Base-by-base conservation (phyloP, 2,888 invertebrate genomes). In the Pseudococcus jackbeardsleyi region DNA sequence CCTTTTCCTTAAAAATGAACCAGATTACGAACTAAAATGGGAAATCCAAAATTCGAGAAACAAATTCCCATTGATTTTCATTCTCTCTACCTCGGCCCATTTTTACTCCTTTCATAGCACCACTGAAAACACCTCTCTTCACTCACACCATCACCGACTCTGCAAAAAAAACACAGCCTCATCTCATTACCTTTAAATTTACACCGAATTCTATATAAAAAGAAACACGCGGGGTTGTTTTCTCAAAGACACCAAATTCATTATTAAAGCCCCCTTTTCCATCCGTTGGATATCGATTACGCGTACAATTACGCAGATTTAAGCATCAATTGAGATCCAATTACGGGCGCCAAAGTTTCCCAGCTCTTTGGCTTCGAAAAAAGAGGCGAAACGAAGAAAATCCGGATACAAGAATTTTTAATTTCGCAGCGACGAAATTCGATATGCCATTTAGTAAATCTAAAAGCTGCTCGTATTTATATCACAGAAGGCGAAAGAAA, bases 241-340 rank as follows among this genome's bases (percentile, higher is more conserved):
- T 68, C 68, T 68, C 68, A 68, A 68, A 68, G 68, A 11, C 68
- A 68, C 59, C 7, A 68, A 12, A 26, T 68, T 68, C 22, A 26
- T 68, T 68, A 26, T 68, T 11, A 68, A 33, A 68, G 7, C 12
- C 26, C 68, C 9, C 26, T 68, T 68, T 68, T 42, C 50, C 68
- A 33, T 15, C 72, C 72, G 4, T 33, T 72, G 33, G 5, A 72
- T 72, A 72, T 33, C 72, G 33, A 72, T 72, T 72, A 33, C 72
- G 68, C 68, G 68, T 68, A 68, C 68, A 68, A 68, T 72, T 72
- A 72, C 72, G 72, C 15, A 17, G 12, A 72, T 26, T 26, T 17
- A 72, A 72, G 33, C n/a, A 33, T 33, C 15, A 72, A 72, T 72
- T 33, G 33, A 72, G 72, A 72, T 72, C 72, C 72, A 8, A 33